phyloP scores from a whole-genome alignment of 2,113 vertebrate species.

The Megaceryle maxima region DNA sequence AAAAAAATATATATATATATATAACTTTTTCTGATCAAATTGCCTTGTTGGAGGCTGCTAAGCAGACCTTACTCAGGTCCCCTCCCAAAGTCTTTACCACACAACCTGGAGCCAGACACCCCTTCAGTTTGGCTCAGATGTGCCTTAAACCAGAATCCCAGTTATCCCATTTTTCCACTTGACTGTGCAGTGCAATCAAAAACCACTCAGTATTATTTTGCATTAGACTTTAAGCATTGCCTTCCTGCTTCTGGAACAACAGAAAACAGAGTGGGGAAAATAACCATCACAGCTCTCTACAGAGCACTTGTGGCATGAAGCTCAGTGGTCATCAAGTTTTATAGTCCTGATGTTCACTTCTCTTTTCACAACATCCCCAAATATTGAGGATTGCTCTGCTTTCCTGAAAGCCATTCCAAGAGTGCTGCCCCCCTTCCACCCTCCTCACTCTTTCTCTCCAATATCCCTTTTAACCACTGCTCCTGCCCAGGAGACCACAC shows the following conservation, averaged over 20 bases:
- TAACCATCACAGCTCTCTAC: background rate
- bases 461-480: background rate
- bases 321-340: background rate
- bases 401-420: background rate
- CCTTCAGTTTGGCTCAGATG: background rate
- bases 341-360: background rate
- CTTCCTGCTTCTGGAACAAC: background rate
- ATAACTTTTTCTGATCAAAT: background rate
- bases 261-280: constrained; percentile 20
- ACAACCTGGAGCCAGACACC: background rate
- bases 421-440: background rate
- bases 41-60: background rate
- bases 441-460: background rate
- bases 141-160: background rate
- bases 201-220: background rate
- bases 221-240: background rate
- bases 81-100: accelerated
- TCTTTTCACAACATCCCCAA: background rate
- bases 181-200: background rate
- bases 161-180: background rate
- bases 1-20: no score
- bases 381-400: background rate
- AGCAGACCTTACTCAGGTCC: background rate
- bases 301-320: constrained; percentile 7
- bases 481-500: background rate